Conservation (phyloP, 2,797 vertebrate genomes). For the Pipistrellus kuhlii region DNA sequence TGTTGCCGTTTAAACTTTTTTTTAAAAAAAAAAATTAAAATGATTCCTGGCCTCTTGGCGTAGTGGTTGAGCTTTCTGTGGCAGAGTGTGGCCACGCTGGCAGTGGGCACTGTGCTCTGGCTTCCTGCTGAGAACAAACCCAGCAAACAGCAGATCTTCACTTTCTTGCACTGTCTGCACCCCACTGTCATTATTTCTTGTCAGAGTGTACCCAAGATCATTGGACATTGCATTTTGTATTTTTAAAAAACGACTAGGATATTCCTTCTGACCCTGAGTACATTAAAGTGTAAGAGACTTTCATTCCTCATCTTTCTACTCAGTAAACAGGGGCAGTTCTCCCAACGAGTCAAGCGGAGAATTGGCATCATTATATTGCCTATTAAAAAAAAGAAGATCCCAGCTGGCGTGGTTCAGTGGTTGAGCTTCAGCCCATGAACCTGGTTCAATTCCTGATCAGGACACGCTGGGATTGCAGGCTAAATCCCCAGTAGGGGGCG, state of each 20-base stretch:
- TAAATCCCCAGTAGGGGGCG: no score
- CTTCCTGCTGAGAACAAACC: not conserved
- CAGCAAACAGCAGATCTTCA: not conserved
- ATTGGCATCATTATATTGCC: not conserved
- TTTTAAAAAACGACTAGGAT: not conserved
- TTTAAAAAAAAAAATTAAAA: slow-evolving; percentile 82
- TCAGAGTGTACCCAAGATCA: not conserved
- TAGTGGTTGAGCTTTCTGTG: slow-evolving; percentile 77
- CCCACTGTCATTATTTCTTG: not conserved
- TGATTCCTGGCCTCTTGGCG: slow-evolving; percentile 81
- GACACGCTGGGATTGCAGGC: no score
- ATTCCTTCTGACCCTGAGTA: not conserved
- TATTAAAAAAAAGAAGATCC: not conserved
- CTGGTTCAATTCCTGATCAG: no score
- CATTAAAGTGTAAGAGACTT: not conserved
- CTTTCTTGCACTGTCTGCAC: not conserved
- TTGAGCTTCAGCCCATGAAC: no score
- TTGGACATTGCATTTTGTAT: not conserved
- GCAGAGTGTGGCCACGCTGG: slow-evolving; percentile 57
- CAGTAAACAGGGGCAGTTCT: not conserved
- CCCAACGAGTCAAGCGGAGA: not conserved
- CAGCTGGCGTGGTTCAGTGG: no score
- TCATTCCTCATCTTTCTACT: not conserved
- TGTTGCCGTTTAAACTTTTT: slow-evolving; percentile 84
- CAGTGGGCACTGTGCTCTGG: slow-evolving; percentile 19